Conservation (phyloP, 2,888 invertebrate species). For the Rhagonycha fulva region DNA sequence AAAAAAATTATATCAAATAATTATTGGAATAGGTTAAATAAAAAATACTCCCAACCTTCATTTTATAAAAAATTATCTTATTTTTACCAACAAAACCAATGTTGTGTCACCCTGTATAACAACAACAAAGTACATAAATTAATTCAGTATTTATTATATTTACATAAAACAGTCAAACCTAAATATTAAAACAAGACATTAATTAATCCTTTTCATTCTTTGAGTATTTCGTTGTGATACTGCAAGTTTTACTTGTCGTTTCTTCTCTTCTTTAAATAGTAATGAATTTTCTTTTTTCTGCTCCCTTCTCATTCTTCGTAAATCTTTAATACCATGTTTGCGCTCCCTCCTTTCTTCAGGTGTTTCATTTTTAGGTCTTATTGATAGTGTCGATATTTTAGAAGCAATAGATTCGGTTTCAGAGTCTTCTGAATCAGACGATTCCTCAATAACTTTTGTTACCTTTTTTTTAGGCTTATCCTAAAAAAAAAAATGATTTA, state of each 20-base stretch:
- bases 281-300: conserved; percentile 81
- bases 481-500: not conserved
- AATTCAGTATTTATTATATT: not conserved
- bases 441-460: conserved; percentile 59
- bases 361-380: conserved; percentile 76
- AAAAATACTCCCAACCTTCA: not conserved
- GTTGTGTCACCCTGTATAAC: not conserved
- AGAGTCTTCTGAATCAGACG: conserved; percentile 61
- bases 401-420: conserved; percentile 69
- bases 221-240: not conserved
- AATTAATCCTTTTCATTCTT: not conserved
- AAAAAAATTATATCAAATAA: no score
- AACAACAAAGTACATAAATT: not conserved
- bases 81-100: not conserved
- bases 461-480: conserved; percentile 67
- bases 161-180: not conserved
- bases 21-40: no score
- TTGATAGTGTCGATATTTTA: conserved; percentile 69
- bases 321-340: conserved; percentile 78
- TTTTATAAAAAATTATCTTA: not conserved
- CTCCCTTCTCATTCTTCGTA: conserved; percentile 74
- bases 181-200: not conserved
- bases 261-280: conserved; percentile 86
- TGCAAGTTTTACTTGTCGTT: conserved; percentile 75
- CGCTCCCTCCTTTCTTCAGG: conserved; percentile 76